phyloP scores from a whole-genome alignment of 2,888 invertebrate genomes.

The Holacanthella duospinosa region DNA sequence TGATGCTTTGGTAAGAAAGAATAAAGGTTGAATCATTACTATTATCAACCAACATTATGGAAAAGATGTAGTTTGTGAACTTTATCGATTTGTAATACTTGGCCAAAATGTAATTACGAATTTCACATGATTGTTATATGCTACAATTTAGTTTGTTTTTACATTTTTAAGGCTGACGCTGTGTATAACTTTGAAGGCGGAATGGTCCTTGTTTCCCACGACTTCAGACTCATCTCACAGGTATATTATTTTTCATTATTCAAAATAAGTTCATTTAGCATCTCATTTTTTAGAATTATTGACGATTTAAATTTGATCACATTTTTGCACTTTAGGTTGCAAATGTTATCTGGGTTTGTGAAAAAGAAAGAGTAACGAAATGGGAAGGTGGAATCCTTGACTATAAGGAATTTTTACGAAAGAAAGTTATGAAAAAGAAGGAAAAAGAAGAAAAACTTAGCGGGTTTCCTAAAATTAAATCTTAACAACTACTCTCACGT shows the following conservation, averaged over 20 bases:
- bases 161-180: constrained; percentile 77
- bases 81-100: no score
- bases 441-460: constrained; percentile 18
- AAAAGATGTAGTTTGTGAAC: no score
- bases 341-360: constrained; percentile 98
- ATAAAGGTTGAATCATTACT: background rate
- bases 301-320: background rate
- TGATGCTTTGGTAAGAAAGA: constrained; percentile 53
- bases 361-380: constrained; percentile 86
- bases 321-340: constrained; percentile 76
- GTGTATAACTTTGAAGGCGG: constrained; percentile 97
- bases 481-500: background rate
- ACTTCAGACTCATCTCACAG: constrained; percentile 97
- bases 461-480: constrained; percentile 1
- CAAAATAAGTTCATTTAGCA: background rate
- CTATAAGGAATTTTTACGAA: constrained; percentile 90
- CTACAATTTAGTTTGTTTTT: background rate
- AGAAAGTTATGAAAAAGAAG: constrained; percentile 67
- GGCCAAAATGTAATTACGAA: no score
- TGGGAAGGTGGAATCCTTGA: constrained; percentile 93
- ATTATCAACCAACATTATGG: background rate
- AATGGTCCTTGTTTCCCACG: constrained; percentile 98
- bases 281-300: background rate
- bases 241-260: constrained; percentile 46
- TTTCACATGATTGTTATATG: no score